Base-by-base conservation (phyloP, 2,113 vertebrate species). In the Lepisosteus osseus region DNA sequence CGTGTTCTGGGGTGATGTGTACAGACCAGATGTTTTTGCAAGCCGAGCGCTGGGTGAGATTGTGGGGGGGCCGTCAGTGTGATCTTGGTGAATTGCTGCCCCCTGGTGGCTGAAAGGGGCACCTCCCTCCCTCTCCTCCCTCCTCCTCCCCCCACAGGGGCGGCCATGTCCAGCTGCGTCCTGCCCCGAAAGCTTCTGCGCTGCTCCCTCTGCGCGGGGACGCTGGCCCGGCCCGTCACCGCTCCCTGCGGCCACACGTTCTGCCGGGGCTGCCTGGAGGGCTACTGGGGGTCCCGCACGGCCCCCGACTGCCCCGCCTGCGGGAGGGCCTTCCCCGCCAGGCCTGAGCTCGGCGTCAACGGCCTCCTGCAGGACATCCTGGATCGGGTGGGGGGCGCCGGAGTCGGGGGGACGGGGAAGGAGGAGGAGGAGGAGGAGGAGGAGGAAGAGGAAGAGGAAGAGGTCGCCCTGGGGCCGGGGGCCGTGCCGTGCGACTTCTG, bases 401-500 rank as follows among this genome's bases (percentile, higher is more conserved):
- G 1, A 3, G 0, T 0, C 0, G 0, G 0, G 3, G 0, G 29
- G 3, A 51, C 0, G 29, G 29, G 1, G 29, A 29, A 29, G 29
- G 1, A 29, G 29, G 29, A 29, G 0, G 2, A 51, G 47, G 1
- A 0, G 0, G 12, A 3, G 6, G 0, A 29, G 29, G 29, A 29
- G 0, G 2, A 51, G 47, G 1, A 0, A 0, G 12, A 3, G 6
- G 0, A 9, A 6, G 5, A 51, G 47, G 47, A 51, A 51, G 47
- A 51, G 6, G 61, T 74, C 17, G 8, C n/a, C 77, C 51, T 67
- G 6, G 0, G 45, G 67, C 15, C 47, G 65, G 83, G 80, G 45
- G 91, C 90, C 0, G 87, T 94, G 65, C 73, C 87, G 3, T 95
- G 94, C 0, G 93, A 95, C 3, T 90, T 94, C 8, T 94, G 93